Percentiles rank a stretch among this genome's conserved stretches.
Conservation (phyloP, 2,113 vertebrate species). For the Acanthisitta chloris region DNA sequence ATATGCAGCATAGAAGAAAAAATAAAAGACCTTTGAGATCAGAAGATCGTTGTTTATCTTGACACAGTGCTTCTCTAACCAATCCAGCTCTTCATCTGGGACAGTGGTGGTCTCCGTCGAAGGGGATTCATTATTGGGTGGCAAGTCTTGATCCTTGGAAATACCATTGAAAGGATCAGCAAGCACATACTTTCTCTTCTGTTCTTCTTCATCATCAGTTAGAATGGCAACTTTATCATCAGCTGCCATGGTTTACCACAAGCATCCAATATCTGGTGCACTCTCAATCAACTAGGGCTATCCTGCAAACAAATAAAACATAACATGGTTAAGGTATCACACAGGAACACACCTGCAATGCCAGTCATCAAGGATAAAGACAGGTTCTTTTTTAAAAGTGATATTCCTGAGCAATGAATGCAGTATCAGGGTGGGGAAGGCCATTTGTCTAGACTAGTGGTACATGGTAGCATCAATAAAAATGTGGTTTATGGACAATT, state of each 20-base stretch:
- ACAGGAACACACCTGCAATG: background rate
- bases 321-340: background rate
- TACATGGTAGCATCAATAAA: background rate
- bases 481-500: background rate
- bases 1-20: conserved; percentile 97
- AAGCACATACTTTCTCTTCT: conserved; percentile 90
- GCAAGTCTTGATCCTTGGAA: conserved; percentile 67
- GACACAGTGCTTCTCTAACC: conserved; percentile 88
- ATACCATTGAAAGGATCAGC: conserved; percentile 84
- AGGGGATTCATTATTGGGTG: conserved; percentile 50
- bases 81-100: conserved; percentile 77
- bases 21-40: conserved; percentile 96
- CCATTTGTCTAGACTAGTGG: background rate
- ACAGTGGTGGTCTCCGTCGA: conserved; percentile 26
- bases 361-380: background rate
- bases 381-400: background rate
- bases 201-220: conserved; percentile 93
- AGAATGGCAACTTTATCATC: conserved; percentile 95
- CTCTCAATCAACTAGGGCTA: conserved; percentile 24
- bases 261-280: background rate
- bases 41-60: conserved; percentile 89
- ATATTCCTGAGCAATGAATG: background rate
- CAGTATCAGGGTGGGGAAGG: background rate
- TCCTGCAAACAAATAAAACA: conserved; percentile 53
- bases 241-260: conserved; percentile 81